Evolutionary conservation across 2,888 invertebrate species (phyloP).

Genomic region (Drosophila nr. perissopoda): DNA sequence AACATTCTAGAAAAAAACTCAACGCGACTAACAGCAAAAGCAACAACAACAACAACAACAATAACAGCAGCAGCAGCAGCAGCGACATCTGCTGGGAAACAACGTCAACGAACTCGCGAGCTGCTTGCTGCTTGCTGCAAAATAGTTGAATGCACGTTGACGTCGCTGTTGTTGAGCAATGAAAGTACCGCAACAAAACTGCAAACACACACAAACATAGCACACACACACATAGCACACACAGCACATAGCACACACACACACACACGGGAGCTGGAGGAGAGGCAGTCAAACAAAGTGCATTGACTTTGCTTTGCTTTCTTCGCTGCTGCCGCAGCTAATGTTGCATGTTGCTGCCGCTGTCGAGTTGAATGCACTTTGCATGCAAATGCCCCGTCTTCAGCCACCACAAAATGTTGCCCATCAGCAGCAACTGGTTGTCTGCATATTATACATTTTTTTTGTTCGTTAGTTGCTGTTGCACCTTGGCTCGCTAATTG

Average conservation of each 20-base stretch:
- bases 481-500: constrained; percentile 48
- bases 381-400: constrained; percentile 49
- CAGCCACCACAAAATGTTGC: constrained; percentile 26
- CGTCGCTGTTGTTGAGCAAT: constrained; percentile 64
- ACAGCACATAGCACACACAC: constrained; percentile 13
- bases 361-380: constrained; percentile 73
- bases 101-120: constrained; percentile 73
- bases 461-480: constrained; percentile 18
- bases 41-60: constrained; percentile 8
- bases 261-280: constrained; percentile 21
- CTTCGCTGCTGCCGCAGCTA: constrained; percentile 50
- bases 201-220: constrained; percentile 49
- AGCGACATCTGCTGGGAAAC: constrained; percentile 27
- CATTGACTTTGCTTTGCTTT: constrained; percentile 77
- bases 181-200: constrained; percentile 78
- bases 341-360: constrained; percentile 27
- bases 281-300: constrained; percentile 58
- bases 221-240: constrained; percentile 11
- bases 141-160: constrained; percentile 45
- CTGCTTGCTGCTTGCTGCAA: constrained; percentile 44
- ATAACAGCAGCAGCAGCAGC: background rate
- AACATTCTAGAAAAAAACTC: constrained; percentile 68
- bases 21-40: constrained; percentile 28
- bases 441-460: constrained; percentile 13
- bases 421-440: constrained; percentile 53